Base-by-base conservation (phyloP, 2,113 vertebrate genomes). In the Aptenodytes forsteri region DNA sequence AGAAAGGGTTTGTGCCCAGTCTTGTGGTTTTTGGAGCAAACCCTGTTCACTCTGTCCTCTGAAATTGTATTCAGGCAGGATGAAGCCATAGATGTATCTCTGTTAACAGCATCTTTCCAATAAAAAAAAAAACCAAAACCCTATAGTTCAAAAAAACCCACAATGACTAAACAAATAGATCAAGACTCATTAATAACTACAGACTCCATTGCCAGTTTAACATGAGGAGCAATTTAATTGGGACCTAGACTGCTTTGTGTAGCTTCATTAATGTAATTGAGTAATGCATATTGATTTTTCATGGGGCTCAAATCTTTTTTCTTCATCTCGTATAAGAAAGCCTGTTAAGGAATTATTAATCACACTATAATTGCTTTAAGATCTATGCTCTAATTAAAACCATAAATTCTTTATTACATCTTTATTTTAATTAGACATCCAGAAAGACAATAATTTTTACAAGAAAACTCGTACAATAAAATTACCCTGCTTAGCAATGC, bases 401-500 rank as follows among this genome's bases (percentile, higher is more conserved):
- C 86, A 97, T 98, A 97, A 98, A 98, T 98, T 98, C 95, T 98
- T 98, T 98, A 98, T 98, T 98, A 94, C 93, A 76, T 98, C 97
- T 98, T 98, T 98, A 98, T 98, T 98, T 98, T 98, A 98, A 98
- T 98, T 98, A 98, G 97, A 93, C 96, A 72, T 97, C 95, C 93
- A 98, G 97, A 98, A 98, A 98, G 94, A 98, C 97, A 98, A 98
- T 98, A 98, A 97, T 98, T 98, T 98, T 98, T 98, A 98, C 94
- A 98, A 96, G 97, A 96, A 98, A 96, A 96, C 70, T 72, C 10
- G 10, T 97, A 96, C 97, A 98, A 97, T 97, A 97, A 98, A 98
- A 98, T 98, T 95, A 96, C 85, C 58, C 91, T 32, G 58, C 94
- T 98, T 97, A 97, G 94, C 90, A 97, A 94, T 94, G 91, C 94